Percentiles rank a stretch among this genome's conserved stretches.
Evolutionary conservation across 1,140 invertebrate genomes (phyloP).

Genomic region (Pseudobourletiella spinata): DNA sequence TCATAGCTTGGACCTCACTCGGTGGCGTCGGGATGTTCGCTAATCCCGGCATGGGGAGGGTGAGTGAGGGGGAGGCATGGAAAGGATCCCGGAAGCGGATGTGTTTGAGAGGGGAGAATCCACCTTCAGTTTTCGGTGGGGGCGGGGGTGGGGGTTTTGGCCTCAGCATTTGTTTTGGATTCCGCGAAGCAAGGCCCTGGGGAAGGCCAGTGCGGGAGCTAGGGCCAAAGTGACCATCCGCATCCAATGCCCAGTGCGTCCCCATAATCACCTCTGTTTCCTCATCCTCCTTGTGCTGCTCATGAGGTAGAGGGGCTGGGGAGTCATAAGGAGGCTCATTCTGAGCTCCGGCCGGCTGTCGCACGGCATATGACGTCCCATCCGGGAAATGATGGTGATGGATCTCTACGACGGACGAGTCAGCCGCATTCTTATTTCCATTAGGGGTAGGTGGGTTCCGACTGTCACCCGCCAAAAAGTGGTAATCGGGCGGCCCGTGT

Average conservation of each 20-base stretch:
- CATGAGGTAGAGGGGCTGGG: not conserved
- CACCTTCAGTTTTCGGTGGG: not conserved
- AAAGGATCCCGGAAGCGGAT: not conserved
- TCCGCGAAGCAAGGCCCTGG: not conserved
- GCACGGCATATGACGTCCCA: not conserved
- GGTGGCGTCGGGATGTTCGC: conserved; percentile 27
- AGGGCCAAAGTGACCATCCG: too few relatives aligned
- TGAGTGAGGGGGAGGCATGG: conserved; percentile 10
- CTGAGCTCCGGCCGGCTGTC: not conserved
- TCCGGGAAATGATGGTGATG: conserved; percentile 7
- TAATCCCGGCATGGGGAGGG: conserved; percentile 29
- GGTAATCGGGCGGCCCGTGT: too few relatives aligned
- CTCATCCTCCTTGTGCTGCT: not conserved
- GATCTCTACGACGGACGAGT: not conserved
- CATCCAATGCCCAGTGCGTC: not conserved
- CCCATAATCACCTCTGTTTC: too few relatives aligned
- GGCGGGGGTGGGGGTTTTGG: not conserved
- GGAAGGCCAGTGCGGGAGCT: not conserved
- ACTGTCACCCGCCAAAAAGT: too few relatives aligned
- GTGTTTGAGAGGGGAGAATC: not conserved
- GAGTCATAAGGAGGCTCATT: not conserved
- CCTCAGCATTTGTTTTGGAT: not conserved
- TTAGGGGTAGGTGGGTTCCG: too few relatives aligned
- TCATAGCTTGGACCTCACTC: conserved; percentile 13
- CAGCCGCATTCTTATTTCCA: too few relatives aligned